Evolutionary conservation across 1,140 invertebrate genomes (phyloP).

Genomic region (Coboldia fuscipes): DNA sequence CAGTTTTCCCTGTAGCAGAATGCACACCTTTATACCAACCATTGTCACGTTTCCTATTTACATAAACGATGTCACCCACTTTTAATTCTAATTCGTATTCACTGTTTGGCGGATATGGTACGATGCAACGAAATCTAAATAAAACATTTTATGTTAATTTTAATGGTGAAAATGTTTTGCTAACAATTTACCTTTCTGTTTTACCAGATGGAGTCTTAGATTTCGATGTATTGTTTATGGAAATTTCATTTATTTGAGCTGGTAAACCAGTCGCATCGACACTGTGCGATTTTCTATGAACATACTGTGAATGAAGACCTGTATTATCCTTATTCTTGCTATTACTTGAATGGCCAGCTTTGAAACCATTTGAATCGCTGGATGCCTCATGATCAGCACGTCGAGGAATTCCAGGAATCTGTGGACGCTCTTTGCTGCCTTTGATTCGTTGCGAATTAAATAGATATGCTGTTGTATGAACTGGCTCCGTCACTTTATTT

Average conservation of each 20-base stretch:
- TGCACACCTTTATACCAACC: slow-evolving; percentile 91
- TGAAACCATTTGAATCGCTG: too few relatives aligned
- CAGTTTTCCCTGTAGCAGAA: slow-evolving; percentile 71
- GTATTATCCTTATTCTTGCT: slow-evolving; percentile 3
- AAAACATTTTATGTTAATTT: too few relatives aligned
- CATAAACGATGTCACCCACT: slow-evolving; percentile 76
- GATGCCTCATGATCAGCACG: too few relatives aligned
- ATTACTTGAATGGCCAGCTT: background rate
- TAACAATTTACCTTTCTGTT: too few relatives aligned
- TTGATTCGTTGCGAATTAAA: slow-evolving; percentile 19
- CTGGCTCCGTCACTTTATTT: background rate
- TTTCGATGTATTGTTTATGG: too few relatives aligned
- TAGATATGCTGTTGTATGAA: background rate
- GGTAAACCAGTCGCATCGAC: slow-evolving; percentile 38
- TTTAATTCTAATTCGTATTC: slow-evolving; percentile 78
- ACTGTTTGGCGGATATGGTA: slow-evolving; percentile 85
- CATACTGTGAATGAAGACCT: slow-evolving; percentile 12
- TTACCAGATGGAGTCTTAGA: too few relatives aligned
- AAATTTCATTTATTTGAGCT: slow-evolving; percentile 6
- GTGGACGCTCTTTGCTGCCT: slow-evolving; percentile 15
- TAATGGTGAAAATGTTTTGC: too few relatives aligned
- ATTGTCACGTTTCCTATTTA: slow-evolving; percentile 80
- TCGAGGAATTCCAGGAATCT: too few relatives aligned
- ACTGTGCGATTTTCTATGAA: slow-evolving; percentile 61
- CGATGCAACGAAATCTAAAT: slow-evolving; percentile 65